Evolutionary conservation across 1,140 invertebrate species (phyloP).

Genomic region (Leptoteleia sp.): DNA sequence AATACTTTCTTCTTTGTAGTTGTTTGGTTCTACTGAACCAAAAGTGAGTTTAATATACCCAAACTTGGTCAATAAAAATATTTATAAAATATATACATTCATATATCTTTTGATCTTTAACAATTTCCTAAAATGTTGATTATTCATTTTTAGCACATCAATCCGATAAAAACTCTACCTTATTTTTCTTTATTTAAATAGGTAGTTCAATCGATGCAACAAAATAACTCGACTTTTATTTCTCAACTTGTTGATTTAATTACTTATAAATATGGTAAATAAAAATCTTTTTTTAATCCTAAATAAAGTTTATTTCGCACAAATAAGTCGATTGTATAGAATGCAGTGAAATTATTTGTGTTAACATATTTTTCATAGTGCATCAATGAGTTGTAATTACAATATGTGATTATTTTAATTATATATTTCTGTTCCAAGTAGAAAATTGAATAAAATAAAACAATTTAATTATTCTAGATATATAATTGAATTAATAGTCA

Average conservation of each 20-base stretch:
- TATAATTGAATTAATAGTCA: no score
- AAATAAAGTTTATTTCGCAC: conserved; percentile 1
- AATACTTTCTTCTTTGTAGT: conserved; percentile 51
- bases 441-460: no score
- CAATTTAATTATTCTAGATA: no score
- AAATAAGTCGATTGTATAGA: no score
- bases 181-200: neutral
- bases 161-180: conserved; percentile 4
- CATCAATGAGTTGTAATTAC: no score
- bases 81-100: conserved; percentile 50
- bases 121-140: conserved; percentile 16
- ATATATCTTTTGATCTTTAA: conserved; percentile 18
- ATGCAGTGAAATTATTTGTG: no score
- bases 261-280: no score
- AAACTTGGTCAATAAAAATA: conserved; percentile 44
- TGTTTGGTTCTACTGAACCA: conserved; percentile 30
- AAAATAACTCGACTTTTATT: no score
- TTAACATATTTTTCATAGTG: no score
- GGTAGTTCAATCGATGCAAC: neutral
- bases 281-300: neutral
- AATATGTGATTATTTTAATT: no score
- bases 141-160: conserved; percentile 1
- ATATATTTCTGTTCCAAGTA: no score
- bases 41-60: conserved; percentile 19
- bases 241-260: neutral